phyloP scores from a whole-genome alignment of 2,797 vertebrate genomes.

The Pteronotus mesoamericanus region DNA sequence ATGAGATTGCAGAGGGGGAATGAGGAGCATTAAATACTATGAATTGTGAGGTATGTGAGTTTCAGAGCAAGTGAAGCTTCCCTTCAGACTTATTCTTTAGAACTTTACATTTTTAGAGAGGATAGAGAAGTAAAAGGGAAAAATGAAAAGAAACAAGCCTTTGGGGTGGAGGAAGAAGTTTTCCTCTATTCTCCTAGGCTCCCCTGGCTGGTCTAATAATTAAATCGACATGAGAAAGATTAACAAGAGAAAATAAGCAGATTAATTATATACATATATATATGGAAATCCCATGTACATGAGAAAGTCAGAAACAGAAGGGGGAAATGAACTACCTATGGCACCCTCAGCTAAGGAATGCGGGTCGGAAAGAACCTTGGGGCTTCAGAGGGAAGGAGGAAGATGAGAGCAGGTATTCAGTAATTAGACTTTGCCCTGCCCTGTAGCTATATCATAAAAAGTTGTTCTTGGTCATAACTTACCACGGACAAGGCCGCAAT shows the following conservation, averaged over 20 bases:
- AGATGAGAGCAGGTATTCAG: neutral
- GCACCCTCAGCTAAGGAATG: neutral
- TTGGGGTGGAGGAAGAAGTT: neutral
- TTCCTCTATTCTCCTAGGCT: neutral
- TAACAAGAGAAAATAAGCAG: neutral
- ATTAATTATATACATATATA: neutral
- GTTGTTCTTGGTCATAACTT: neutral
- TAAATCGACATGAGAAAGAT: neutral
- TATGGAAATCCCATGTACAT: neutral
- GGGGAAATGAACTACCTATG: neutral
- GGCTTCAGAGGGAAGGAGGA: neutral
- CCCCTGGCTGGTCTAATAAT: neutral
- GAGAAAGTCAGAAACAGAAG: neutral
- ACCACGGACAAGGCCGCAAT: neutral
- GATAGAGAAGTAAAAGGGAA: neutral
- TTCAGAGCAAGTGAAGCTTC: neutral
- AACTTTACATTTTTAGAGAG: neutral
- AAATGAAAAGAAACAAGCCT: neutral
- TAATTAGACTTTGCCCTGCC: neutral
- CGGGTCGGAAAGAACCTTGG: neutral
- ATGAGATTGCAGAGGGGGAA: neutral
- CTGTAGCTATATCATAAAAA: neutral
- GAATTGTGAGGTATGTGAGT: neutral
- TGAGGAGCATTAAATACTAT: neutral
- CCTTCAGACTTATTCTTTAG: neutral